A percentile compares a stretch with the other conserved stretches of the same genome.
Evolutionary conservation across 2,888 invertebrate genomes (phyloP).

Genomic region (Drosophila greeni): DNA sequence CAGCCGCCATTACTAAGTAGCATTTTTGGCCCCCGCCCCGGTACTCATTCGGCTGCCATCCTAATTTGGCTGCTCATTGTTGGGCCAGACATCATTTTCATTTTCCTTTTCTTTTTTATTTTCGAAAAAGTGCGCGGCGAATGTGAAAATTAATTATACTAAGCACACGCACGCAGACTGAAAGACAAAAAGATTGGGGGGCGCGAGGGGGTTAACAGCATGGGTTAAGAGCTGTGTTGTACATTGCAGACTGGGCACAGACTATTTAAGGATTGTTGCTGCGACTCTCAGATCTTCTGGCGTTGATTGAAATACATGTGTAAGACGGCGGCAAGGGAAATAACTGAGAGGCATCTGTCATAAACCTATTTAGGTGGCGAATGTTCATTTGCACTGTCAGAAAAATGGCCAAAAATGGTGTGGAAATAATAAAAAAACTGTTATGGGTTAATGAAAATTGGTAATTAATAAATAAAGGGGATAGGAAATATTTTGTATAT

Average conservation of each 20-base stretch:
- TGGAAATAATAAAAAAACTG: neutral
- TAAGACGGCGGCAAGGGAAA: slow-evolving; percentile 15
- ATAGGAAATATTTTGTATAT: neutral
- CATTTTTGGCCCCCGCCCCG: slow-evolving; percentile 5
- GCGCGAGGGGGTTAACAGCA: slow-evolving; percentile 26
- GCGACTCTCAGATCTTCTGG: slow-evolving; percentile 36
- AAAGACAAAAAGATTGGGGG: slow-evolving; percentile 7
- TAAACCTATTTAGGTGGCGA: slow-evolving; percentile 30
- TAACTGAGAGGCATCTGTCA: slow-evolving; percentile 35
- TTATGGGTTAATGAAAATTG: neutral
- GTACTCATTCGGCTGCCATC: slow-evolving; percentile 12
- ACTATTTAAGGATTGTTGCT: slow-evolving; percentile 49
- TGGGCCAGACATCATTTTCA: slow-evolving; percentile 43
- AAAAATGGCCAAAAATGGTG: slow-evolving; percentile 2
- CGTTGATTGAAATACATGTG: slow-evolving; percentile 39
- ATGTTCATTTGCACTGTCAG: slow-evolving; percentile 10
- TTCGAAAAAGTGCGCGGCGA: slow-evolving; percentile 50
- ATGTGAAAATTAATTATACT: slow-evolving; percentile 65
- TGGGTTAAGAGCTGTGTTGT: slow-evolving; percentile 42
- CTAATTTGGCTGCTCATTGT: slow-evolving; percentile 57
- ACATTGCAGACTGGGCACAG: slow-evolving; percentile 25
- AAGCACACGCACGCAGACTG: slow-evolving; percentile 26
- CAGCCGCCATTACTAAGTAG: slow-evolving; percentile 41
- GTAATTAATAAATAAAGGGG: neutral
- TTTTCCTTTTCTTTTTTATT: slow-evolving; percentile 44